Conservation (phyloP, 2,113 vertebrate genomes). For the Sapajus apella region DNA sequence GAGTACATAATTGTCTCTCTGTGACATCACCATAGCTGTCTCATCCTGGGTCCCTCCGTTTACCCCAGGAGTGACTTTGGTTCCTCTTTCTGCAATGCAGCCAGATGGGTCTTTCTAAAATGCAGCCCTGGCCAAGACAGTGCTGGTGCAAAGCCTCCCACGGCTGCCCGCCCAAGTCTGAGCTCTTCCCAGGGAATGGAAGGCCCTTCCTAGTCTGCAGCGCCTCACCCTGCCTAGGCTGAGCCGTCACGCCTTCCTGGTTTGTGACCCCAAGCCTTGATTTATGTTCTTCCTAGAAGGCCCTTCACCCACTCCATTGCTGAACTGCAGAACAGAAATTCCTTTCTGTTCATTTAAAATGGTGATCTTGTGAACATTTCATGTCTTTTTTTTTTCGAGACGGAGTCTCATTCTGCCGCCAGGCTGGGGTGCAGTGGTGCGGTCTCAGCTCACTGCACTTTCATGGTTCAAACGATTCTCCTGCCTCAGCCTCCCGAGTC, state of each 20-base stretch:
- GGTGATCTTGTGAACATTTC: too few species aligned
- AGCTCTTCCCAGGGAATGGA: accelerated
- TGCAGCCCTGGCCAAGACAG: too few species aligned
- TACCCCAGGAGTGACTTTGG: background rate
- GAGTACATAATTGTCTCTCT: accelerated
- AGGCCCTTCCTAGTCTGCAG: background rate
- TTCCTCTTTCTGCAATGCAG: background rate
- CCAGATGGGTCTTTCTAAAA: background rate
- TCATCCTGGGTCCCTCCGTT: accelerated
- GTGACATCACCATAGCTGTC: background rate
- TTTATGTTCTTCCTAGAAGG: background rate
- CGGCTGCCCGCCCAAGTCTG: background rate
- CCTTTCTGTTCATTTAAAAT: background rate
- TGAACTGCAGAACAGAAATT: background rate
- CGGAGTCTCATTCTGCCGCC: too few species aligned
- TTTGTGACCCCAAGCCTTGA: background rate
- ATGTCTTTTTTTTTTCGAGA: too few species aligned
- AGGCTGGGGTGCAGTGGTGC: too few species aligned
- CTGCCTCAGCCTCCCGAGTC: too few species aligned
- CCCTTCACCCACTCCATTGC: background rate
- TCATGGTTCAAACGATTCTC: too few species aligned
- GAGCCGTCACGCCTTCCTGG: background rate
- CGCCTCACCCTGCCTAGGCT: background rate
- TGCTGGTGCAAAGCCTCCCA: background rate
- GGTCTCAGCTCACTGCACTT: too few species aligned